Conservation (phyloP, 2,888 invertebrate species). For the Periphyllus acericola region DNA sequence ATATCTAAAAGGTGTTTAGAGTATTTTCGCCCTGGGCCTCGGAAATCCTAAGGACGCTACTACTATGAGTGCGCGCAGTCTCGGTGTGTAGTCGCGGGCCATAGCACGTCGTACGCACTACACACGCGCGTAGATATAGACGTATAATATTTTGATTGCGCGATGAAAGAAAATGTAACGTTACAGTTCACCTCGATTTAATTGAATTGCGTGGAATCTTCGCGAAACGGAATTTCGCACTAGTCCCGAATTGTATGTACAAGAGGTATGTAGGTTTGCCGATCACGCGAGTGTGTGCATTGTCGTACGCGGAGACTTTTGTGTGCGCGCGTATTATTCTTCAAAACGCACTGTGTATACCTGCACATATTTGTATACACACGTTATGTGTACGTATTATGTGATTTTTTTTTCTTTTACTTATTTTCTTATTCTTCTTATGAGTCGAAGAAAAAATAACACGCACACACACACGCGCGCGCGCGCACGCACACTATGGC, state of each 20-base stretch:
- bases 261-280: background rate
- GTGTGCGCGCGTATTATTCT: conserved; percentile 5
- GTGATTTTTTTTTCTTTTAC: background rate
- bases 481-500: too few species aligned
- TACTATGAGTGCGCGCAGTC: too few species aligned
- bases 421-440: background rate
- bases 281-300: background rate
- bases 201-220: conserved; percentile 19
- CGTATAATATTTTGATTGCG: background rate
- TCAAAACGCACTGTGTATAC: background rate
- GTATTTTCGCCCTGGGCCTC: too few species aligned
- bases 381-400: background rate
- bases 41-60: too few species aligned
- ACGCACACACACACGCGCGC: background rate
- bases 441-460: background rate
- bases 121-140: background rate
- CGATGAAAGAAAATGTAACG: background rate
- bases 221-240: conserved; percentile 29
- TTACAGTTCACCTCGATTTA: background rate
- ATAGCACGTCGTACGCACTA: too few species aligned
- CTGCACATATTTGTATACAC: background rate
- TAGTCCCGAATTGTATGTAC: background rate
- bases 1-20: too few species aligned
- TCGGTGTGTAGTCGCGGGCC: too few species aligned
- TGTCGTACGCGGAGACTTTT: background rate